Evolutionary conservation across 2,888 invertebrate genomes (phyloP).

Genomic region (Mesodorylaimus sp.): DNA sequence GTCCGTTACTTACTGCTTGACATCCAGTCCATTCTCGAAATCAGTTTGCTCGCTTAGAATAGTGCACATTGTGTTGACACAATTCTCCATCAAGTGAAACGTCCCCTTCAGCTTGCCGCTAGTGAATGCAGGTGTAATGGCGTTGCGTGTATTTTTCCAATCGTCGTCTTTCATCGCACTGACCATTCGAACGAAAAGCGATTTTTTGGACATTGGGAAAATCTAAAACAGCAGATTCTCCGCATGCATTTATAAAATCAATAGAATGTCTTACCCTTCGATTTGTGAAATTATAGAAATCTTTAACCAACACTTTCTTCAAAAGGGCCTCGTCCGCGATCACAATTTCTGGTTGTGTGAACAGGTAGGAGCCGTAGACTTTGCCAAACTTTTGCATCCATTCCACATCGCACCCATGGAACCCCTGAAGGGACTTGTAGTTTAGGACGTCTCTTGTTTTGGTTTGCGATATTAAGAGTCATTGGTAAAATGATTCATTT

Average conservation of each 20-base stretch:
- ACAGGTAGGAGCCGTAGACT: not conserved
- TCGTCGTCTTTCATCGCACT: slow-evolving; percentile 24
- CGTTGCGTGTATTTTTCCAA: slow-evolving; percentile 35
- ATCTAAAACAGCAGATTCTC: not conserved
- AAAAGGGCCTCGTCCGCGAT: slow-evolving; percentile 28
- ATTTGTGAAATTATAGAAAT: slow-evolving; percentile 29
- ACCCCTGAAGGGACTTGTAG: not conserved
- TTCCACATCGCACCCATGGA: not conserved
- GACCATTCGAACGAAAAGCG: not conserved
- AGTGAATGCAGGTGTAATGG: slow-evolving; percentile 36
- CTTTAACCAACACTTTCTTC: slow-evolving; percentile 28
- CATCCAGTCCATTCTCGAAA: slow-evolving; percentile 25
- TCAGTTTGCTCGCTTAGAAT: slow-evolving; percentile 23
- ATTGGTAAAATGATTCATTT: too few relatives aligned
- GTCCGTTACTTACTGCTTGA: slow-evolving; percentile 32
- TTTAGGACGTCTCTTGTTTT: too few relatives aligned
- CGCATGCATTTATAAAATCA: not conserved
- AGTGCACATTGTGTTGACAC: slow-evolving; percentile 27
- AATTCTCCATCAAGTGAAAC: slow-evolving; percentile 31
- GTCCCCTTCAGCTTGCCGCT: slow-evolving; percentile 35
- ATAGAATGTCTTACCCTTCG: slow-evolving; percentile 22
- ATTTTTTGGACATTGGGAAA: not conserved
- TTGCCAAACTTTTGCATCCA: not conserved
- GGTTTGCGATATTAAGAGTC: too few relatives aligned
- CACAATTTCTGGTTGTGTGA: slow-evolving; percentile 22